Evolutionary conservation across 2,113 vertebrate species (phyloP).

Genomic region (Oncorhynchus mykiss): DNA sequence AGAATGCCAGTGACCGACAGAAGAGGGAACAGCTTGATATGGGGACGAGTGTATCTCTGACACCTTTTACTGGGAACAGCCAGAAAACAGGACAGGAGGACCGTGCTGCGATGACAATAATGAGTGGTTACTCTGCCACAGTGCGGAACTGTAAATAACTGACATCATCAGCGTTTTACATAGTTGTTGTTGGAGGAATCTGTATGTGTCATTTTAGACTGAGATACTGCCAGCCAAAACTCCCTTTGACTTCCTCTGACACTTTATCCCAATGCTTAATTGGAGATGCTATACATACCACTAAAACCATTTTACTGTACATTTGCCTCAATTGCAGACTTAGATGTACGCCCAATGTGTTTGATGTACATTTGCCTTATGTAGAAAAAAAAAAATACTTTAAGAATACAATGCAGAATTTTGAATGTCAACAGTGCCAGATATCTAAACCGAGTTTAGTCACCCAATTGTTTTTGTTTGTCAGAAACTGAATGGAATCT

Average conservation of each 20-base stretch:
- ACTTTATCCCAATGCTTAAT: conserved; percentile 32
- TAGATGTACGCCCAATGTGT: conserved; percentile 39
- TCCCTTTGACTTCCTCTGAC: conserved; percentile 26
- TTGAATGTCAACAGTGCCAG: conserved; percentile 15
- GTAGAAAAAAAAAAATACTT: conserved; percentile 19
- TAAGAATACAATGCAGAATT: conserved; percentile 51
- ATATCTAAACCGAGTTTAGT: background rate
- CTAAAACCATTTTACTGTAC: conserved; percentile 44
- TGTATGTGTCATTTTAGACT: conserved; percentile 48
- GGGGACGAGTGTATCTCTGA: conserved; percentile 11
- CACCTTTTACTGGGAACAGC: conserved; percentile 41
- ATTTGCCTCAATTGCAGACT: conserved; percentile 35
- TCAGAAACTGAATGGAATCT: too few relatives aligned
- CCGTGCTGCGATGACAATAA: conserved; percentile 33
- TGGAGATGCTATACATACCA: conserved; percentile 28
- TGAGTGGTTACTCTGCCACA: conserved; percentile 39
- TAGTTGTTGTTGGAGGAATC: conserved; percentile 31
- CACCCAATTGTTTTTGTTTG: too few relatives aligned
- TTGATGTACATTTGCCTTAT: conserved; percentile 53
- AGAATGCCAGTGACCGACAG: conserved; percentile 34
- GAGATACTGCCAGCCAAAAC: conserved; percentile 16
- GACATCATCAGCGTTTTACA: conserved; percentile 63
- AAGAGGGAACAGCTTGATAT: conserved; percentile 17
- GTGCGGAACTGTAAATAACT: conserved; percentile 59
- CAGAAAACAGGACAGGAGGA: conserved; percentile 38